Conservation (phyloP, 2,888 invertebrate species). For the Lysandra coridon region DNA sequence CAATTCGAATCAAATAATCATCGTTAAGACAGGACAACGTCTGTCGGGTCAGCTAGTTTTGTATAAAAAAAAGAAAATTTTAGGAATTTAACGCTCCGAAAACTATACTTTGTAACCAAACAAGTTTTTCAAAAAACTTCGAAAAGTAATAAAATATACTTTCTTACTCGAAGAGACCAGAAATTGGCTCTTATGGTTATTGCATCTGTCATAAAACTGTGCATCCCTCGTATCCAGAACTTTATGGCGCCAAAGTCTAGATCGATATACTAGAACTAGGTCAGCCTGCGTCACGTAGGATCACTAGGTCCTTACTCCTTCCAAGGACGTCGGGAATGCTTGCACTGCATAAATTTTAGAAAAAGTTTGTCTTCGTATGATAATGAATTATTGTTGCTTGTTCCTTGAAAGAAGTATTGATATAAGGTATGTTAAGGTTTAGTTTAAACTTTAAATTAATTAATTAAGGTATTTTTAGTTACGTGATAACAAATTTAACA, state of each 20-base stretch:
- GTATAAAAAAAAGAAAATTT: background rate
- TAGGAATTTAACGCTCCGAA: background rate
- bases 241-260: constrained; percentile 26
- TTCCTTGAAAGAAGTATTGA: background rate
- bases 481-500: no score
- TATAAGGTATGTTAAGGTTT: no score
- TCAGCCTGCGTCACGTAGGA: constrained; percentile 8
- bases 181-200: background rate
- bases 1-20: no score
- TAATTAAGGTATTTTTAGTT: no score
- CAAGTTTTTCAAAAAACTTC: background rate
- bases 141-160: background rate
- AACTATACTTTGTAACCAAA: background rate
- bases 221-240: constrained; percentile 12
- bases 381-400: background rate
- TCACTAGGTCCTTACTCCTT: constrained; percentile 17
- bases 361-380: background rate
- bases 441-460: no score
- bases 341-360: background rate
- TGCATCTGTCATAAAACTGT: constrained; percentile 18
- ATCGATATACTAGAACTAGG: constrained; percentile 27
- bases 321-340: constrained; percentile 1
- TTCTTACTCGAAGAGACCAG: background rate
- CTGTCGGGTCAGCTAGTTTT: no score
- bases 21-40: no score